Conservation (phyloP, 2,797 vertebrate species). For the Syncerus caffer region DNA sequence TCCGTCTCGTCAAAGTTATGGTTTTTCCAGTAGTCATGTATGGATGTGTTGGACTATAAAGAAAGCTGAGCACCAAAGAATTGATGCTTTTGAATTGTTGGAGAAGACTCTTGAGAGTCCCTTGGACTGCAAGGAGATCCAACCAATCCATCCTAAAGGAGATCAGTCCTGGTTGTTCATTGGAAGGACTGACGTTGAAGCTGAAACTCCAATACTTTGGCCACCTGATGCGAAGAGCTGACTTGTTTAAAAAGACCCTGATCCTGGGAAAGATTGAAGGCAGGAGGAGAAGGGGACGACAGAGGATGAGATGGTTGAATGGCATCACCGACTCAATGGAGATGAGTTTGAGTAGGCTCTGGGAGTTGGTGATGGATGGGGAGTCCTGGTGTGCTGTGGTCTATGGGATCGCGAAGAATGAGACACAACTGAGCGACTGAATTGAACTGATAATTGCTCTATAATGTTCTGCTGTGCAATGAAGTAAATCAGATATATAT, state of each 20-base stretch:
- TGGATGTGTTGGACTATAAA: background rate
- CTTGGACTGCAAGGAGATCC: background rate
- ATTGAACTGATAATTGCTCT: background rate
- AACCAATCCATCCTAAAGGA: background rate
- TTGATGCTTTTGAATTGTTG: background rate
- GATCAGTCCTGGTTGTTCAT: background rate
- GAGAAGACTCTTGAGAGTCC: background rate
- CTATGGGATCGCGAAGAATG: background rate
- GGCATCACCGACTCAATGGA: background rate
- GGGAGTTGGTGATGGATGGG: background rate
- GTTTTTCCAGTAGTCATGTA: background rate
- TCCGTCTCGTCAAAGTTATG: background rate
- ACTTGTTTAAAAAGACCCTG: background rate
- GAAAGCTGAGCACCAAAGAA: background rate
- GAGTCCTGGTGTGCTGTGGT: background rate
- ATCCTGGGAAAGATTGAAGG: background rate
- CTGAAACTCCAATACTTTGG: background rate
- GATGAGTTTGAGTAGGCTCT: background rate
- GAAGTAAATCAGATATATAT: background rate
- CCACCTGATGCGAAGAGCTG: background rate
- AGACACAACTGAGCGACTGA: rapidly evolving
- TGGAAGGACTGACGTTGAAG: background rate
- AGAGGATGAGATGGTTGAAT: background rate
- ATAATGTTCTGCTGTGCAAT: background rate
- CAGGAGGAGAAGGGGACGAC: background rate